Conservation (phyloP, 2,797 vertebrate genomes). For the Mus caroli region DNA sequence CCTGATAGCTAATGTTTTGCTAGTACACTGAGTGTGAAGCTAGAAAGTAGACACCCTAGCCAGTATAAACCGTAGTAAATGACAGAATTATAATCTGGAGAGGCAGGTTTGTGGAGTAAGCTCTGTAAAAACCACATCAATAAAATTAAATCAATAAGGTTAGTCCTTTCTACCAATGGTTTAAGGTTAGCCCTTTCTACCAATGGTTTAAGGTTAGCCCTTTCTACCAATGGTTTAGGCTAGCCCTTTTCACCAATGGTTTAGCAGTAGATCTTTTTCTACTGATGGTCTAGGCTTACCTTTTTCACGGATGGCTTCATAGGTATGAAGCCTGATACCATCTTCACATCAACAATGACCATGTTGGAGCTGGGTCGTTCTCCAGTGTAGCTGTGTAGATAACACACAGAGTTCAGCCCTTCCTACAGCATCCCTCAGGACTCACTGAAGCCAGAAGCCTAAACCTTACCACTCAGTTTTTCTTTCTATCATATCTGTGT, state of each 20-base stretch:
- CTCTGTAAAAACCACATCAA: background rate
- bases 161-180: background rate
- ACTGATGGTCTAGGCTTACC: background rate
- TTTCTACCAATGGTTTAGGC: background rate
- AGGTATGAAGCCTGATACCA: slow-evolving; percentile 87
- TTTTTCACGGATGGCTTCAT: slow-evolving; percentile 80
- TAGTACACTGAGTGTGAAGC: background rate
- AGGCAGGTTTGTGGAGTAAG: background rate
- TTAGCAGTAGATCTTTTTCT: background rate
- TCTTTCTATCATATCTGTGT: background rate
- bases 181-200: background rate
- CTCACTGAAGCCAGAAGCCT: background rate
- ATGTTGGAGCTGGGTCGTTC: slow-evolving; percentile 84
- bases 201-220: background rate
- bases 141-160: background rate
- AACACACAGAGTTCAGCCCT: background rate
- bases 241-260: slow-evolving; percentile 82
- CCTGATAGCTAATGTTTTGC: background rate
- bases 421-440: background rate
- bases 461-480: background rate
- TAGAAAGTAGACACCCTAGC: background rate
- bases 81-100: background rate
- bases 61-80: background rate
- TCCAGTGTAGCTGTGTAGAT: slow-evolving; percentile 85
- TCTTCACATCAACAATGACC: slow-evolving; percentile 88